A percentile compares a stretch with the other conserved stretches of the same genome.
phyloP scores from a whole-genome alignment of 2,888 invertebrate genomes.

The Gymnocheta viridis region DNA sequence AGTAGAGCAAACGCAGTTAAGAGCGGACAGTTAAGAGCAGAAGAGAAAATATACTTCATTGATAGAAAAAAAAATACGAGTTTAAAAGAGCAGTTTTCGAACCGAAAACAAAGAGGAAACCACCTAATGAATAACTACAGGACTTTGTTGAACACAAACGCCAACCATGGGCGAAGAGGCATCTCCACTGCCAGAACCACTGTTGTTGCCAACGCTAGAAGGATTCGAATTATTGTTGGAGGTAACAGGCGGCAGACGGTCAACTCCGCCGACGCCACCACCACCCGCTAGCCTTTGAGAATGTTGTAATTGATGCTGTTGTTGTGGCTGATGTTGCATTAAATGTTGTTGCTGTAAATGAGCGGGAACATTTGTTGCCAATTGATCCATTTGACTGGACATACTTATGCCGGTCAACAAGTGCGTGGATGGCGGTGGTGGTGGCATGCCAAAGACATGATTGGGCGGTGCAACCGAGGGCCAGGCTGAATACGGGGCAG shows the following conservation, averaged over 20 bases:
- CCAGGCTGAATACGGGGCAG: conserved; percentile 74
- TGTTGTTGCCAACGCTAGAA: conserved; percentile 66
- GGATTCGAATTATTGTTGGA: conserved; percentile 57
- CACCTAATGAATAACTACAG: conserved; percentile 91
- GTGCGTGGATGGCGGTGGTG: conserved; percentile 63
- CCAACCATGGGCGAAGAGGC: conserved; percentile 93
- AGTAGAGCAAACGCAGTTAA: conserved; percentile 3
- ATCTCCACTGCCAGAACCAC: conserved; percentile 74
- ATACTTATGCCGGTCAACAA: conserved; percentile 59
- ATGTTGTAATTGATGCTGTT: conserved; percentile 67
- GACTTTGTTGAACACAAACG: conserved; percentile 95
- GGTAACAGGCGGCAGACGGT: conserved; percentile 51
- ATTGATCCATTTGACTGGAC: conserved; percentile 47
- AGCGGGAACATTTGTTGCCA: conserved; percentile 33
- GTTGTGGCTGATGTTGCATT: conserved; percentile 71
- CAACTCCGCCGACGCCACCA: conserved; percentile 9
- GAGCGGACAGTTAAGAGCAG: background rate
- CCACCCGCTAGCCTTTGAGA: conserved; percentile 58
- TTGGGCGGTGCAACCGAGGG: conserved; percentile 48
- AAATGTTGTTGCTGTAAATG: conserved; percentile 64
- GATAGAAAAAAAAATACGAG: background rate
- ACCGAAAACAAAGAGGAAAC: background rate
- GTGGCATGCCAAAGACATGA: conserved; percentile 72
- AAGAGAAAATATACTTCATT: background rate
- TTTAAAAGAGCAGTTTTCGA: background rate